A percentile compares a stretch with the other conserved stretches of the same genome.
Conservation (phyloP, 2,888 invertebrate genomes). For the Junonia oenone region DNA sequence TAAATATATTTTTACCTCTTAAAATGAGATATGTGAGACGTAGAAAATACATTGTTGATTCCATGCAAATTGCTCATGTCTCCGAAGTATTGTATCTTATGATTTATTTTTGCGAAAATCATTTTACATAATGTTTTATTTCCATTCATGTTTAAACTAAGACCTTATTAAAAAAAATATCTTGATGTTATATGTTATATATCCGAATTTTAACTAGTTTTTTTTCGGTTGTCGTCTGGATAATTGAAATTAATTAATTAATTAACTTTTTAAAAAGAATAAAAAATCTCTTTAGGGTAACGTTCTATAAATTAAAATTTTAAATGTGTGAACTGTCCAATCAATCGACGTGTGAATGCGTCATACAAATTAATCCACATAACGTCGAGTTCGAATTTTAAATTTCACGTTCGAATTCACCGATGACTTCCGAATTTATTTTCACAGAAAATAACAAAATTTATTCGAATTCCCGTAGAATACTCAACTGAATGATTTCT, state of each 20-base stretch:
- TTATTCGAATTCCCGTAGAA: neutral
- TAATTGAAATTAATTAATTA: too few relatives aligned
- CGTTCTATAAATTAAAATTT: neutral
- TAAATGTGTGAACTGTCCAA: neutral
- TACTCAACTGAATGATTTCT: too few relatives aligned
- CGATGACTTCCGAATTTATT: neutral
- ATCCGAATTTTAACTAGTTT: too few relatives aligned
- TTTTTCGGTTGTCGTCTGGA: too few relatives aligned
- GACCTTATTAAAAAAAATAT: too few relatives aligned
- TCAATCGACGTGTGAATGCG: neutral
- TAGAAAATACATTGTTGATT: slow-evolving; percentile 52
- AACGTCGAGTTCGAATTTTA: neutral
- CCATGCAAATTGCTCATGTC: slow-evolving; percentile 57
- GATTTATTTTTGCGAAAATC: slow-evolving; percentile 32
- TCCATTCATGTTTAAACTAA: too few relatives aligned
- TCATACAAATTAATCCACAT: neutral
- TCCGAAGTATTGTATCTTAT: slow-evolving; percentile 53
- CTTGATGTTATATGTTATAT: too few relatives aligned
- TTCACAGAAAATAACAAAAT: neutral
- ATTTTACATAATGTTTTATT: neutral
- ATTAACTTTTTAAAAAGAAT: too few relatives aligned
- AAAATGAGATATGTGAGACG: slow-evolving; percentile 38
- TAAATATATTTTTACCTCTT: slow-evolving; percentile 48
- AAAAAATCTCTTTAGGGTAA: too few relatives aligned
- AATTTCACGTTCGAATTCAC: neutral